phyloP scores from a whole-genome alignment of 2,888 invertebrate genomes.

The Drosophila imparisetae region DNA sequence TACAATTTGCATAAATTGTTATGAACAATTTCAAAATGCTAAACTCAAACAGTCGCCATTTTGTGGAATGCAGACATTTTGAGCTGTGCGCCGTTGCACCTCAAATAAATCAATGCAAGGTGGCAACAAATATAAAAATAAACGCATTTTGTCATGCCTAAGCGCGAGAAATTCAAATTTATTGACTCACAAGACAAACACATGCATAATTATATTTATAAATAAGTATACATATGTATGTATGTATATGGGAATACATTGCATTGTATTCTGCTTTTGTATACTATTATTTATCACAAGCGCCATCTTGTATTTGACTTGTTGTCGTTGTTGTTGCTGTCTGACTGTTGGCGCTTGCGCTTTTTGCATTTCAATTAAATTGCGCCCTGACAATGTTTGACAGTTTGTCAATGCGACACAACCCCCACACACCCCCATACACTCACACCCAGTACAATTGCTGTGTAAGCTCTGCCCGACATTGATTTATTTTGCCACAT shows the following conservation, averaged over 20 bases:
- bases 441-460: not conserved
- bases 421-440: not conserved
- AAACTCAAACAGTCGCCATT: conserved; percentile 40
- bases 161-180: conserved; percentile 68
- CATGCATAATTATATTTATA: not conserved
- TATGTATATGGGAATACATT: conserved; percentile 20
- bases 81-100: conserved; percentile 33
- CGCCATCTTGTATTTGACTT: conserved; percentile 69
- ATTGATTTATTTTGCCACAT: conserved; percentile 68
- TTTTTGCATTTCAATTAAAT: conserved; percentile 81
- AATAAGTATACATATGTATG: conserved; percentile 11
- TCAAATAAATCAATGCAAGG: conserved; percentile 57
- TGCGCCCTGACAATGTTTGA: conserved; percentile 76
- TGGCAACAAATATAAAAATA: conserved; percentile 37
- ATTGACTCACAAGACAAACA: conserved; percentile 39
- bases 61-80: conserved; percentile 51
- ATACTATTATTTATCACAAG: conserved; percentile 63
- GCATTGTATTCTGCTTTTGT: conserved; percentile 58
- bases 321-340: conserved; percentile 30
- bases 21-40: conserved; percentile 37
- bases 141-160: conserved; percentile 68
- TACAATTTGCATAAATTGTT: conserved; percentile 67
- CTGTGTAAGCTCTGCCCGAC: conserved; percentile 28
- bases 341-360: conserved; percentile 77
- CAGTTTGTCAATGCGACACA: conserved; percentile 72